A percentile compares a stretch with the other conserved stretches of the same genome.
phyloP scores from a whole-genome alignment of 1,140 invertebrate genomes.

The Leptoteleia sp. region DNA sequence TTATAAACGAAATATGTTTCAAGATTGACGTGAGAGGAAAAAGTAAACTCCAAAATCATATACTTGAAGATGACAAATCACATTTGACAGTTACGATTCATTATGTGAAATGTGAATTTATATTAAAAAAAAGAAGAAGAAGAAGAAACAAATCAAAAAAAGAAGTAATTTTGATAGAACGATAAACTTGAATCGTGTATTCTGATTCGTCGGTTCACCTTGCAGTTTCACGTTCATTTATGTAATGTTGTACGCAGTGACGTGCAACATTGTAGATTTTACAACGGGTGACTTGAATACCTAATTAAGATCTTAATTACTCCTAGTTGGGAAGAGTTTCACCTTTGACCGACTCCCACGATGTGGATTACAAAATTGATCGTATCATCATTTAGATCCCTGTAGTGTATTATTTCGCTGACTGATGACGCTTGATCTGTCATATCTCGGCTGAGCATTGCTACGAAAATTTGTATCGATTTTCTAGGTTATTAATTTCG shows the following conservation, averaged over 20 bases:
- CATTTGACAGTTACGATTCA: slow-evolving; percentile 32
- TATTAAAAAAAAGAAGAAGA: too few species aligned
- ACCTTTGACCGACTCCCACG: slow-evolving; percentile 77
- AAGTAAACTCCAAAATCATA: slow-evolving; percentile 44
- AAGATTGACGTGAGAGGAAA: slow-evolving; percentile 27
- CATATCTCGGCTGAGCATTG: not conserved
- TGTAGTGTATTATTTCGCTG: slow-evolving; percentile 53
- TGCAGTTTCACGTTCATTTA: slow-evolving; percentile 57
- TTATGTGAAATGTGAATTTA: slow-evolving; percentile 48
- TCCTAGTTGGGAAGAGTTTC: slow-evolving; percentile 66
- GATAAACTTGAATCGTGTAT: slow-evolving; percentile 40
- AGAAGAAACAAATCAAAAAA: too few species aligned
- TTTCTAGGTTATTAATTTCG: slow-evolving; percentile 50
- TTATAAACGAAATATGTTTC: not conserved
- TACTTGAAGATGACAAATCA: slow-evolving; percentile 55
- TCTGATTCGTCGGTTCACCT: slow-evolving; percentile 55
- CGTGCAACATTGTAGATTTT: slow-evolving; percentile 55
- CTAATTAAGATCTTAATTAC: slow-evolving; percentile 80
- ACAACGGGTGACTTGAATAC: slow-evolving; percentile 71
- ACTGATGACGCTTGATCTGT: slow-evolving; percentile 45
- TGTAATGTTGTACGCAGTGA: slow-evolving; percentile 62
- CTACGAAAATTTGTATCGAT: slow-evolving; percentile 36
- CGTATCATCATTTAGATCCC: slow-evolving; percentile 75
- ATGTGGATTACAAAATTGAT: slow-evolving; percentile 76
- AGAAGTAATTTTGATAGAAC: slow-evolving; percentile 47